These are phyloP conservation scores for Yponomeuta plumbellus DNA, from an alignment of 2,888 invertebrate genomes.

Conservation along the genomic window DNA sequence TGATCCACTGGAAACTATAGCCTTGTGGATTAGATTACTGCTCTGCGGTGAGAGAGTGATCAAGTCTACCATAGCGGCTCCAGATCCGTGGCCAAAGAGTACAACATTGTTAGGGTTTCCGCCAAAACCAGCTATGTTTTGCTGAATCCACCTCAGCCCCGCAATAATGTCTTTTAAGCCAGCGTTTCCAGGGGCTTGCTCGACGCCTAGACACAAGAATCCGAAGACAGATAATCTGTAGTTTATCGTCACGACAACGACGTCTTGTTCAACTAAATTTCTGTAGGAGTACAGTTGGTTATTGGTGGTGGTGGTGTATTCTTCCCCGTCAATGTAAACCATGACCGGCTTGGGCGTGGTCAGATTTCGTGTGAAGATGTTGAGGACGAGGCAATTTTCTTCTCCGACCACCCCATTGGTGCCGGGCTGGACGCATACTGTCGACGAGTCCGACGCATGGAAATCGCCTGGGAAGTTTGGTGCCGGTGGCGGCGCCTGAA, in stretches of 20 bases:
- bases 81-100: conserved; percentile 88
- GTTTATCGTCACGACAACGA: conserved; percentile 80
- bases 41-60: conserved; percentile 50
- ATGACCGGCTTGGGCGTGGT: conserved; percentile 51
- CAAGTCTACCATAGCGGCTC: conserved; percentile 76
- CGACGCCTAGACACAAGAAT: conserved; percentile 78
- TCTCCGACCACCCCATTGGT: conserved; percentile 47
- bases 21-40: conserved; percentile 50
- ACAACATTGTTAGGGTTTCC: conserved; percentile 86
- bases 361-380: conserved; percentile 46
- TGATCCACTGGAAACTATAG: conserved; percentile 58
- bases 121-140: conserved; percentile 84
- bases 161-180: conserved; percentile 90
- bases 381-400: conserved; percentile 59
- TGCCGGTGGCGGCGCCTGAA: conserved; percentile 20
- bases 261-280: conserved; percentile 79
- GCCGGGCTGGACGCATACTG: conserved; percentile 43
- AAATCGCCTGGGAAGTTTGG: conserved; percentile 16
- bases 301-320: conserved; percentile 37
- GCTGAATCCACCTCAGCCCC: conserved; percentile 84
- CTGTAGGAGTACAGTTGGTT: conserved; percentile 54
- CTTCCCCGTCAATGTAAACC: conserved; percentile 59
- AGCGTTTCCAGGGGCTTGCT: conserved; percentile 86
- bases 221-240: conserved; percentile 86
- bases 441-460: conserved; percentile 15